Base-by-base conservation (phyloP, 2,888 invertebrate genomes). In the Agrotis clavis region DNA sequence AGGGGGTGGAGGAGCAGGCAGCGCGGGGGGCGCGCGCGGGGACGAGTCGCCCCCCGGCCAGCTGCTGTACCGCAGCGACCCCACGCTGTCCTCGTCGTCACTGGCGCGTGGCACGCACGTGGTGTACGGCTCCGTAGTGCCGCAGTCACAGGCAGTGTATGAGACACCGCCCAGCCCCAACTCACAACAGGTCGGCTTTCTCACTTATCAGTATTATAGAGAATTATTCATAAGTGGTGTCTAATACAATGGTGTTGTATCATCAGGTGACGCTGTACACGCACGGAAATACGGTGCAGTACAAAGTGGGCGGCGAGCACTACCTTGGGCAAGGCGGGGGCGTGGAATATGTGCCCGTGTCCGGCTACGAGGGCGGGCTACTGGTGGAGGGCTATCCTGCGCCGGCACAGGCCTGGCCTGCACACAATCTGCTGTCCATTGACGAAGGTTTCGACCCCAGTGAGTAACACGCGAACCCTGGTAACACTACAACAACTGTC, bases 61-160 rank as follows among this genome's bases (percentile, higher is more conserved):
- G 84, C 95, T 97, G 72, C 94, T 97, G 87, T 97, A 97, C 90
- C 97, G 97, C 81, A 96, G 96, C 74, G 97, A 97, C 90, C 97
- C 98, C n/a, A 97, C 97, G 61, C 93, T 98, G 64, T 97, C 97
- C 0, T 97, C 97, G 0, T 97, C 97, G 0, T 96, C 96, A n/a
- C 93, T 97, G 81, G 88, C 91, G 78, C 96, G 97, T 66, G 96
- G 95, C 53, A 94, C 97, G 53, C 95, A 95, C 87, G 93, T 96
- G n/a, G 93, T 96, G 4, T 96, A 94, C 91, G 94, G 94, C 81
- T 92, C 94, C 60, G 93, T 94, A 81, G 94, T 92, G 86, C 93
- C 93, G 78, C 95, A 93, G 88, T 92, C 94, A 81, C 94, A 95
- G 89, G 91, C 94, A 63, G 93, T 94, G 4, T 97, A 97, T 87